phyloP scores from a whole-genome alignment of 2,888 invertebrate species.

The Cerceris rybyensis region DNA sequence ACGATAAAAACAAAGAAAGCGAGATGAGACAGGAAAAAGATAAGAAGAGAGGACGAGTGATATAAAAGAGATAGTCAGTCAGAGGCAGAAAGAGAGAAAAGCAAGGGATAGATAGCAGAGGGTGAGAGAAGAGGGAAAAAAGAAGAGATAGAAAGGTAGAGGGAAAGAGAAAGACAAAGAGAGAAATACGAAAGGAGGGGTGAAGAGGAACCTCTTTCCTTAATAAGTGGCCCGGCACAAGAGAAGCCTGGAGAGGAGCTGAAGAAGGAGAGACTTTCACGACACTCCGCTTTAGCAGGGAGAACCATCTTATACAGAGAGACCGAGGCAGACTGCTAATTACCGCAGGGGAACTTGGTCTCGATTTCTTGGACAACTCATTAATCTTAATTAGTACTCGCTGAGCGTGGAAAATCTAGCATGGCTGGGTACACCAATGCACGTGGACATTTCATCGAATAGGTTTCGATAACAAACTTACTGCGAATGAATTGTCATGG shows the following conservation, averaged over 20 bases:
- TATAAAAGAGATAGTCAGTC: neutral
- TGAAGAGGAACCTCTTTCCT: slow-evolving; percentile 22
- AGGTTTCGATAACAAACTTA: slow-evolving; percentile 1
- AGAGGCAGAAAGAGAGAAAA: neutral
- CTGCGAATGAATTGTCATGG: neutral
- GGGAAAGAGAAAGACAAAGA: neutral
- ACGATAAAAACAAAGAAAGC: neutral
- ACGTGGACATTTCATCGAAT: neutral
- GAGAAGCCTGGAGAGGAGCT: slow-evolving; percentile 22
- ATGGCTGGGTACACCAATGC: neutral
- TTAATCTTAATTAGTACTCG: slow-evolving; percentile 52
- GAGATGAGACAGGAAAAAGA: neutral
- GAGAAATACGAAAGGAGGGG: neutral
- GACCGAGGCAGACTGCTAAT: slow-evolving; percentile 42
- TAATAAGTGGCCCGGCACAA: slow-evolving; percentile 32
- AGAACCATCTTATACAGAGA: slow-evolving; percentile 27
- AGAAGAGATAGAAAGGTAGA: neutral
- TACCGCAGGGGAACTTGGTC: slow-evolving; percentile 42
- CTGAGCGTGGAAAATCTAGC: neutral
- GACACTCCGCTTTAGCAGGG: slow-evolving; percentile 30
- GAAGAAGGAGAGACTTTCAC: slow-evolving; percentile 29
- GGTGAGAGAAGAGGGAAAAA: slow-evolving; percentile 5
- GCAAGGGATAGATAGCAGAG: neutral
- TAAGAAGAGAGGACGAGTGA: neutral
- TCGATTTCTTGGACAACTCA: slow-evolving; percentile 50